Evolutionary conservation across 2,888 invertebrate species (phyloP), one percentile per base, ranked within the genome.

Genomic region (Protula sp.): DNA sequence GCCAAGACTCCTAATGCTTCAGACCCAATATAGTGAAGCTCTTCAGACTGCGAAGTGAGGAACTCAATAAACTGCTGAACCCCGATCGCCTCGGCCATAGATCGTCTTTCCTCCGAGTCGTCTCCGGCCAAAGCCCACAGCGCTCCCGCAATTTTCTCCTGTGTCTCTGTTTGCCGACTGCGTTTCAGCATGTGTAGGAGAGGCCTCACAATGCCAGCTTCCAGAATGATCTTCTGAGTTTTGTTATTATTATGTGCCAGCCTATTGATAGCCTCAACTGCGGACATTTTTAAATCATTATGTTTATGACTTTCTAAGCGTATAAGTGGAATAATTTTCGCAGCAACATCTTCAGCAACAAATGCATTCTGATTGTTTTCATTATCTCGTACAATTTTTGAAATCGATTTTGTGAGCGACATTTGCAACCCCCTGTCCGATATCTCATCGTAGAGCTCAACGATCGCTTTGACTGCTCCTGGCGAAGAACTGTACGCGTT

Each of bases 391-490:
- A 69, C 70, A 24, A 76, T 68, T 57, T 70, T 74, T 2, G 71
- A 69, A 2, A 79, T 67, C 45, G 70, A 57, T 48, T 69, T 60
- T 14, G 74, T 76, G 4, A 79, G 67, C 5, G 76, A 73, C 56
- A 72, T 64, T 50, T 77, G 62, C 45, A 79, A 62, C 5, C 62
- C 64, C 58, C 71, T 74, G 55, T 73, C 64, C 38, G 63, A 70
- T 55, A 70, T 69, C 57, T 70, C 69, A 30, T 74, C 72, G 57
- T 74, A 75, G 29, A 74, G 64, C 4, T 55, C 65, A 4, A 75
- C 71, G 2, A 79, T 60, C 5, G 70, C 57, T 22, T 94, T 58
- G 2, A 76, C 61, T 1, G 68, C 68, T 2, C 70, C 71, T 2
- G 67, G 68, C 9, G 68, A 67, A 38, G 58, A 68, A 19, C 74